Conservation (phyloP, 2,797 vertebrate genomes). For the Myotis findleyi region DNA sequence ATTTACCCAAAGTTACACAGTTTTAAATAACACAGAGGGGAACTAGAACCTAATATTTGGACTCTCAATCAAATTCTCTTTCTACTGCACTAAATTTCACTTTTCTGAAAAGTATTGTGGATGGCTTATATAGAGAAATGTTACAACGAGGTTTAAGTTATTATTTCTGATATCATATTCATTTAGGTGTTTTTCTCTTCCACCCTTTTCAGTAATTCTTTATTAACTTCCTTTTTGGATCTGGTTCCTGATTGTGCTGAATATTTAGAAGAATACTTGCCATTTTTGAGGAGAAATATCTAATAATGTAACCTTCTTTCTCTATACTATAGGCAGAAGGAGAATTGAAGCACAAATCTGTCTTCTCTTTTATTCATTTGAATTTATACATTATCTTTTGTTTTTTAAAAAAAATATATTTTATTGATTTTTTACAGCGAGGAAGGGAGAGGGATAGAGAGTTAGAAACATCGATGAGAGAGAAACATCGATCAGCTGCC, state of each 20-base stretch:
- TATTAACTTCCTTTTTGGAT: slow-evolving; percentile 38
- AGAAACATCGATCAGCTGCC: too few relatives aligned
- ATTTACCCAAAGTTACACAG: background rate
- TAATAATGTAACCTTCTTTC: background rate
- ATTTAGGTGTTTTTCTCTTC: background rate
- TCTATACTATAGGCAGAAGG: background rate
- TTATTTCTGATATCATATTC: background rate
- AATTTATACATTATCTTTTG: too few relatives aligned
- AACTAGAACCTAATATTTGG: background rate
- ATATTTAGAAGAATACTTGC: slow-evolving; percentile 49
- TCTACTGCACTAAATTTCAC: background rate
- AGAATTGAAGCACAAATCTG: background rate
- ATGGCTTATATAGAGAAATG: background rate
- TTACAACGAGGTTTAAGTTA: background rate
- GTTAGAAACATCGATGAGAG: too few relatives aligned
- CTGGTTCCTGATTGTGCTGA: slow-evolving; percentile 3
- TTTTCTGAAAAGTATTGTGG: slow-evolving; percentile 28
- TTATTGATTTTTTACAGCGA: too few relatives aligned
- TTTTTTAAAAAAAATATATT: too few relatives aligned
- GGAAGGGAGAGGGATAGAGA: too few relatives aligned
- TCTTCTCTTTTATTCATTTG: slow-evolving; percentile 56
- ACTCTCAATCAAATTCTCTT: background rate
- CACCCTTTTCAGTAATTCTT: background rate
- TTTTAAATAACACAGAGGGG: background rate
- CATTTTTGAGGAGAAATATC: background rate